phyloP scores from a whole-genome alignment of 2,888 invertebrate genomes.

The Serrognathus titanus region DNA sequence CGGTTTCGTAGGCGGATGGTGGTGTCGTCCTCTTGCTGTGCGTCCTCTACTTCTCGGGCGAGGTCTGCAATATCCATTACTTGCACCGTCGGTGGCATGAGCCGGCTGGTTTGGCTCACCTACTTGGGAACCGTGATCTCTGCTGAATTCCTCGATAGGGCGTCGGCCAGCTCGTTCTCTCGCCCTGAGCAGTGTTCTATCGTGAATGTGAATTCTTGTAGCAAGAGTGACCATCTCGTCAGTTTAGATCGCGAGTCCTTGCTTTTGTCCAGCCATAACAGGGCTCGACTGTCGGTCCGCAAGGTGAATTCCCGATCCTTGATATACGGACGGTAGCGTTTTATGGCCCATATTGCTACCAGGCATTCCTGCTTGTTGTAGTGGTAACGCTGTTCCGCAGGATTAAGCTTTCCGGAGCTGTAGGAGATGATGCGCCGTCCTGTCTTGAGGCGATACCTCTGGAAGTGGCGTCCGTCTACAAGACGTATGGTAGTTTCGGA shows the following conservation, averaged over 20 bases:
- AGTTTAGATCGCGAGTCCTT: neutral
- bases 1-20: no score
- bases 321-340: no score
- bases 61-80: neutral
- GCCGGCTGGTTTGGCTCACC: neutral
- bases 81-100: neutral
- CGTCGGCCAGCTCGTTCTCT: constrained; percentile 16
- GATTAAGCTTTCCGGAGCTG: neutral
- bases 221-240: neutral
- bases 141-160: constrained; percentile 10
- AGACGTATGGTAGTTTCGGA: neutral
- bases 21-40: neutral
- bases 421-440: neutral
- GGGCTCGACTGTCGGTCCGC: neutral
- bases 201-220: neutral
- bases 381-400: neutral
- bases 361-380: neutral
- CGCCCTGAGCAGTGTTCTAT: constrained; percentile 23
- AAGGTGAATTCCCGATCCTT: no score
- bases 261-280: neutral
- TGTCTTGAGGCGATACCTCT: neutral
- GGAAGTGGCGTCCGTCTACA: neutral
- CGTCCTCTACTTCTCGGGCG: neutral
- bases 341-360: no score
- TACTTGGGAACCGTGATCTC: neutral